Conservation (phyloP, 2,113 vertebrate species). For the Ramphastos sulfuratus region DNA sequence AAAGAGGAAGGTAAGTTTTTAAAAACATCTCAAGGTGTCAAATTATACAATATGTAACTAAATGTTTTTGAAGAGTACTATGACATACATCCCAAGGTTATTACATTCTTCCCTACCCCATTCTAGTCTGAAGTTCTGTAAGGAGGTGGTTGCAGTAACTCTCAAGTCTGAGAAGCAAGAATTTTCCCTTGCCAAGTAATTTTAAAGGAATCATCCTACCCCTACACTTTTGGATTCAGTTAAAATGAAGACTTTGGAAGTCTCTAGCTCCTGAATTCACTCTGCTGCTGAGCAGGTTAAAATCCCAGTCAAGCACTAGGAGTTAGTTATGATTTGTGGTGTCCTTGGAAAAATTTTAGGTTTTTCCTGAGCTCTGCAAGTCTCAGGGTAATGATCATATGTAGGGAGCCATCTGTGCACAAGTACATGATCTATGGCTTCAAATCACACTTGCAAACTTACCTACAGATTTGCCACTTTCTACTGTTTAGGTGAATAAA, state of each 20-base stretch:
- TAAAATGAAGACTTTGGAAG: neutral
- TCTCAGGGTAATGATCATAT: neutral
- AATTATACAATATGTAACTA: neutral
- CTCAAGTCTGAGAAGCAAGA: neutral
- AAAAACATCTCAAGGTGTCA: neutral
- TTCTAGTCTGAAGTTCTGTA: neutral
- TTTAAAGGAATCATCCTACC: neutral
- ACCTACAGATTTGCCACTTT: neutral
- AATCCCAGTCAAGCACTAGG: neutral
- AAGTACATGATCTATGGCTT: neutral
- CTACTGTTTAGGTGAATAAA: neutral
- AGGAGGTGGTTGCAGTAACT: neutral
- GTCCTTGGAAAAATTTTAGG: neutral
- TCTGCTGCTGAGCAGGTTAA: neutral
- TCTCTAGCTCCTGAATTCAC: neutral
- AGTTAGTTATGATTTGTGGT: neutral
- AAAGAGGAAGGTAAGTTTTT: neutral
- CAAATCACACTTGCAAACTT: neutral
- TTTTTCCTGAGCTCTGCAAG: slow-evolving; percentile 16
- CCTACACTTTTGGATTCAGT: neutral
- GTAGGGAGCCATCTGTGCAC: neutral
- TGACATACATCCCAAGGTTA: neutral
- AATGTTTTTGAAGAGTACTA: neutral
- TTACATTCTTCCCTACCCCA: neutral
- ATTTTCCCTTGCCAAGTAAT: neutral